These are phyloP conservation scores for Drosophila simulans DNA, from an alignment of 1,140 invertebrate genomes.

Conservation along the genomic window DNA sequence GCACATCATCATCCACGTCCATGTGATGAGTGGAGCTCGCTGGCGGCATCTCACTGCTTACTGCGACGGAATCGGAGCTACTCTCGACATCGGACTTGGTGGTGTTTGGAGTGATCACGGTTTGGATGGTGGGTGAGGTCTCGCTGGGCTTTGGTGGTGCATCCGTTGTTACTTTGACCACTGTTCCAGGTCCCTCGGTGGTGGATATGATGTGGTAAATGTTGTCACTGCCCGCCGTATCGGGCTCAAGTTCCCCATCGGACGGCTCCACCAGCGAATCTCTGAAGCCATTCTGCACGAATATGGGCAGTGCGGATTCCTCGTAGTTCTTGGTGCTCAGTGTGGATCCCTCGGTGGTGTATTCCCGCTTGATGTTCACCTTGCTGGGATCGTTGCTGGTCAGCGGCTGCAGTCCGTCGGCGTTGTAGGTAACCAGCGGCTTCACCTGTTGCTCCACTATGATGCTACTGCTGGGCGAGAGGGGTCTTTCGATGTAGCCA, in stretches of 20 bases:
- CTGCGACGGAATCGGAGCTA: constrained; percentile 41
- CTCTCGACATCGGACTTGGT: constrained; percentile 20
- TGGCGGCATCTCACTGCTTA: constrained; percentile 34
- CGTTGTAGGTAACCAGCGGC: constrained; percentile 56
- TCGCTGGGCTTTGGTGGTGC: background rate
- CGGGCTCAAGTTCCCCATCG: constrained; percentile 60
- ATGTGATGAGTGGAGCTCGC: constrained; percentile 58
- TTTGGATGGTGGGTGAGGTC: constrained; percentile 1
- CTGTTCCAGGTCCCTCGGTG: constrained; percentile 62
- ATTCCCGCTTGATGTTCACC: constrained; percentile 78
- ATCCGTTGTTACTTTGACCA: constrained; percentile 18
- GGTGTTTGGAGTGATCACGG: background rate
- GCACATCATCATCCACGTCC: constrained; percentile 73
- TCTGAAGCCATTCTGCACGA: constrained; percentile 51
- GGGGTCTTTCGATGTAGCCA: constrained; percentile 52
- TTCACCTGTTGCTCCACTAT: constrained; percentile 28
- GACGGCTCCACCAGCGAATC: constrained; percentile 48
- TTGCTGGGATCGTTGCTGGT: constrained; percentile 72
- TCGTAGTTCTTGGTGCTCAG: constrained; percentile 10
- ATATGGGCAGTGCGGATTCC: constrained; percentile 14
- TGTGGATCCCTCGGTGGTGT: constrained; percentile 63
- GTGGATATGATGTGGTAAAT: constrained; percentile 82
- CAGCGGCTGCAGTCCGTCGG: constrained; percentile 52
- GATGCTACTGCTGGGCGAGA: constrained; percentile 21
- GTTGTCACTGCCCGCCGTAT: constrained; percentile 76